Percentiles rank a stretch among this genome's conserved stretches.
These are phyloP conservation scores for Cervus canadensis DNA, from an alignment of 2,113 vertebrate genomes.

Conservation along the genomic window DNA sequence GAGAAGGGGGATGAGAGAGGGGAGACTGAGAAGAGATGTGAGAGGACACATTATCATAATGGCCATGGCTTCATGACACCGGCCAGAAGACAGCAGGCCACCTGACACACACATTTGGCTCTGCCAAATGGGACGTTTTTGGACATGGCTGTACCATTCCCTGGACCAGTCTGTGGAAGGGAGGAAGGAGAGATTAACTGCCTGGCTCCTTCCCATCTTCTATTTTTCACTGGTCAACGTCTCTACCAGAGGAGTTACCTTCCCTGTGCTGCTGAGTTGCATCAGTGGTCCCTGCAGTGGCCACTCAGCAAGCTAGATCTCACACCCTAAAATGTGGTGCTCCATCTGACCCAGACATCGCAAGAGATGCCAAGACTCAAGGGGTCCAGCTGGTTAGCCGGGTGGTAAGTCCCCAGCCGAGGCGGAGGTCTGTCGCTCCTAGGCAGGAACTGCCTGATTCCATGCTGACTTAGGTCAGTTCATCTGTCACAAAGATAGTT, in stretches of 20 bases:
- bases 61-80: neutral
- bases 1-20: neutral
- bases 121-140: neutral
- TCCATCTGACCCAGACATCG: neutral
- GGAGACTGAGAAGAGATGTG: neutral
- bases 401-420: neutral
- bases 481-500: neutral
- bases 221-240: neutral
- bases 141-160: neutral
- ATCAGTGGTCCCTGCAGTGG: neutral
- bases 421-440: neutral
- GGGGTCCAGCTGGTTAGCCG: neutral
- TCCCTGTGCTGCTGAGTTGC: neutral
- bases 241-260: neutral
- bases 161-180: neutral
- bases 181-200: neutral
- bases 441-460: neutral
- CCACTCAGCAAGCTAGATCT: neutral
- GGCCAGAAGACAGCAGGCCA: neutral
- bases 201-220: neutral
- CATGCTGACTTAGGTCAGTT: neutral
- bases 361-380: neutral
- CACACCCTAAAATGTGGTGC: neutral
- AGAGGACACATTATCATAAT: neutral
- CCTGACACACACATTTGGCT: neutral